phyloP scores from a whole-genome alignment of 2,113 vertebrate genomes.

The Suncus etruscus region DNA sequence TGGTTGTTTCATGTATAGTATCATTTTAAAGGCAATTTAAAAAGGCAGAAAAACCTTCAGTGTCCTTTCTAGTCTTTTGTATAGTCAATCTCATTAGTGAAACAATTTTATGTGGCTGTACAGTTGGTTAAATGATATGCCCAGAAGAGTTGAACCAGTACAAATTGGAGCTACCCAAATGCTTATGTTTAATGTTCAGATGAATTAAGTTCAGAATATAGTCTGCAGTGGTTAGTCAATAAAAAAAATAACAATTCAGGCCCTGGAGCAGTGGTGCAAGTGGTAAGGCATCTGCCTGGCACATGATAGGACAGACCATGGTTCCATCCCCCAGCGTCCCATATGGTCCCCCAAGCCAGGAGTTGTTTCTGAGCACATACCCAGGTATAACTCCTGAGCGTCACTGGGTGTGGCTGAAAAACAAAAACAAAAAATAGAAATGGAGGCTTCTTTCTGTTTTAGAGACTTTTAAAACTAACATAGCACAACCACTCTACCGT shows the following conservation, averaged over 20 bases:
- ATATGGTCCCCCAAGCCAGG: too few species aligned
- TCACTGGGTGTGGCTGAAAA: too few species aligned
- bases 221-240: background rate
- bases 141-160: background rate
- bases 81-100: conserved; percentile 14
- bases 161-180: conserved; percentile 19
- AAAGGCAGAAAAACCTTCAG: background rate
- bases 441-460: background rate
- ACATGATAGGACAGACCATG: too few species aligned
- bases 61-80: background rate
- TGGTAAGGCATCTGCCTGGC: too few species aligned
- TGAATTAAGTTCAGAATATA: conserved; percentile 25
- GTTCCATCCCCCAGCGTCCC: too few species aligned
- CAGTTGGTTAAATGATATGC: conserved; percentile 14
- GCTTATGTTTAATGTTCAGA: conserved; percentile 56
- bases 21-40: background rate
- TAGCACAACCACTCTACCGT: background rate
- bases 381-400: too few species aligned
- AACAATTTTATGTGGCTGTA: conserved; percentile 25
- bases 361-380: too few species aligned
- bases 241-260: background rate
- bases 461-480: conserved; percentile 29
- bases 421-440: background rate
- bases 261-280: too few species aligned
- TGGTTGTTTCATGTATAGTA: background rate